A percentile compares a stretch with the other conserved stretches of the same genome.
Conservation (phyloP, 2,113 vertebrate genomes). For the Macroglossus sobrinus region DNA sequence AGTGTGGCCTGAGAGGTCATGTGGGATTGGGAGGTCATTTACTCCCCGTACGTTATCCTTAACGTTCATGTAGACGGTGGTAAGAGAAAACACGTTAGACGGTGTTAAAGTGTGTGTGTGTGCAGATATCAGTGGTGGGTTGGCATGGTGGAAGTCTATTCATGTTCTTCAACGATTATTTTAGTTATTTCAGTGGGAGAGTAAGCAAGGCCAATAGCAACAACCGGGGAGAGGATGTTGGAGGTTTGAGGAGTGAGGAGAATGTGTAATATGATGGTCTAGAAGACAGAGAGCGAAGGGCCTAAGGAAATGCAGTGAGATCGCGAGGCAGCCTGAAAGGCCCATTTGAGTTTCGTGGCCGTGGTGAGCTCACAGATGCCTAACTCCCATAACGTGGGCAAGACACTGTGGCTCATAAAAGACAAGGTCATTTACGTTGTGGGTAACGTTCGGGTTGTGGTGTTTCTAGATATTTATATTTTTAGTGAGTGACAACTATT, state of each 20-base stretch:
- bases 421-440: background rate
- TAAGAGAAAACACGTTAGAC: background rate
- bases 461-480: background rate
- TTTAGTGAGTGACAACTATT: background rate
- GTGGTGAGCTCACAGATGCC: background rate
- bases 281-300: background rate
- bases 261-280: background rate
- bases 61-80: background rate
- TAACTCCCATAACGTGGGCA: background rate
- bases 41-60: background rate
- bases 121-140: background rate
- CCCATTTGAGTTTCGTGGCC: background rate
- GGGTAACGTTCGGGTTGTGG: background rate
- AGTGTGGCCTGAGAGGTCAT: background rate
- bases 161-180: background rate
- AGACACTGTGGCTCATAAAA: background rate
- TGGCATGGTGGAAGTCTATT: background rate
- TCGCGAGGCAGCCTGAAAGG: background rate
- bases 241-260: background rate
- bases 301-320: background rate
- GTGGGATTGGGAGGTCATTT: background rate
- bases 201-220: background rate
- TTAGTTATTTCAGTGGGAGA: background rate
- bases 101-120: background rate
- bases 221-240: background rate